These are phyloP conservation scores for Enteromius viviparus DNA, from an alignment of 2,797 vertebrate species.

Conservation along the genomic window DNA sequence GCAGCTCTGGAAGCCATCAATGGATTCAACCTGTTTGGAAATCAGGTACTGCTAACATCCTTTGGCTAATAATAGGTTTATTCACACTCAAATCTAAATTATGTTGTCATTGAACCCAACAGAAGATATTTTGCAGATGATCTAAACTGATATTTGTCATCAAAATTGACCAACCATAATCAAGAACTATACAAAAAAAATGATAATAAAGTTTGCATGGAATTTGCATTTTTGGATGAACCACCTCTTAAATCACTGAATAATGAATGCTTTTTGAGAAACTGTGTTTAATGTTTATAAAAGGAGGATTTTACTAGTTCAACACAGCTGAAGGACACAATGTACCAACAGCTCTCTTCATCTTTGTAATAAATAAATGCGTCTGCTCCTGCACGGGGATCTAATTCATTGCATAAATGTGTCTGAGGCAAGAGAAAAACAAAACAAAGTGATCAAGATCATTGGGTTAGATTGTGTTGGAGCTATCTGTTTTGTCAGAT, in stretches of 20 bases:
- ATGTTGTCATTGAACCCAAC: background rate
- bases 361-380: background rate
- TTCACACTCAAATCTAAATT: slow-evolving; percentile 29
- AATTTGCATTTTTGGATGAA: background rate
- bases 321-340: background rate
- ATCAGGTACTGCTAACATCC: slow-evolving; percentile 83
- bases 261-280: slow-evolving; percentile 15
- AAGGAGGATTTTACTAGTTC: slow-evolving; percentile 2
- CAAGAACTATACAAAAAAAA: background rate
- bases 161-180: background rate
- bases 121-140: background rate
- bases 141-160: background rate
- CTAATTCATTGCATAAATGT: slow-evolving; percentile 21
- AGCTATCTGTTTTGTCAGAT: slow-evolving; percentile 50
- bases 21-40: slow-evolving; percentile 98
- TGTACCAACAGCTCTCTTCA: slow-evolving; percentile 10
- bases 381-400: background rate
- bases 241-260: background rate
- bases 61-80: background rate
- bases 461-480: slow-evolving; percentile 50
- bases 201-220: background rate
- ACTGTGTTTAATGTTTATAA: slow-evolving; percentile 10
- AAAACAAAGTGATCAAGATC: slow-evolving; percentile 35
- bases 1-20: slow-evolving; percentile 97
- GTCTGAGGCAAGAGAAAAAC: slow-evolving; percentile 8